A percentile compares a stretch with the other conserved stretches of the same genome.
phyloP scores from a whole-genome alignment of 1,140 invertebrate genomes.

The Drosophila rhopaloa region DNA sequence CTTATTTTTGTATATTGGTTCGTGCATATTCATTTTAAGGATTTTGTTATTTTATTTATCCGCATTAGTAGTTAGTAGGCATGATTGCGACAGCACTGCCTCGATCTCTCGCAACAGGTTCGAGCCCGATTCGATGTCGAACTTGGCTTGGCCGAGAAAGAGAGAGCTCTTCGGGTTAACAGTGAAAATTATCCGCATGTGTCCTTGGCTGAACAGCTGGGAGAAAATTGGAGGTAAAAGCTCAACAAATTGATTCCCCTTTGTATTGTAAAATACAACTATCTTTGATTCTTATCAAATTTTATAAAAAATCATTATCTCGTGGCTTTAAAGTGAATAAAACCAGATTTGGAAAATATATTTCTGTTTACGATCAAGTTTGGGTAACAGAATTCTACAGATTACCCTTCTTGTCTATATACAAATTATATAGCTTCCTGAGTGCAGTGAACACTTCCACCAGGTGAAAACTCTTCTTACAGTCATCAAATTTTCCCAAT shows the following conservation, averaged over 20 bases:
- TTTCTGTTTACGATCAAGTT: neutral
- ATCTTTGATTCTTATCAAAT: neutral
- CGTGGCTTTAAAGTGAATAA: too few species aligned
- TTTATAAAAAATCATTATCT: too few species aligned
- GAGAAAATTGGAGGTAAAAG: neutral
- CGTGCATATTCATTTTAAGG: too few species aligned
- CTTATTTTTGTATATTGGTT: too few species aligned
- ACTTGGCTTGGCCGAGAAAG: neutral
- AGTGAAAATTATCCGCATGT: constrained; percentile 6
- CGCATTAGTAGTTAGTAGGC: too few species aligned
- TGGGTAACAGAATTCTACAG: constrained; percentile 27
- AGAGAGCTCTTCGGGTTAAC: constrained; percentile 2
- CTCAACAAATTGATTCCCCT: neutral
- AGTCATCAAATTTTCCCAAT: too few species aligned
- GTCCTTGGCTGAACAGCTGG: constrained; percentile 6
- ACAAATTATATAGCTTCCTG: too few species aligned
- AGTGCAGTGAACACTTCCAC: constrained; percentile 3
- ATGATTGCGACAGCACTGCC: neutral
- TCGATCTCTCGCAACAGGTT: constrained; percentile 6
- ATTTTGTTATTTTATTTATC: too few species aligned
- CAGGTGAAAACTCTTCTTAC: neutral
- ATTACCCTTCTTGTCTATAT: neutral
- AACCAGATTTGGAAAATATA: too few species aligned
- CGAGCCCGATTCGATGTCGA: constrained; percentile 9
- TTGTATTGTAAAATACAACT: neutral